These are phyloP conservation scores for Caenorhabditis angaria DNA, from an alignment of 2,888 invertebrate genomes.

Conservation along the genomic window DNA sequence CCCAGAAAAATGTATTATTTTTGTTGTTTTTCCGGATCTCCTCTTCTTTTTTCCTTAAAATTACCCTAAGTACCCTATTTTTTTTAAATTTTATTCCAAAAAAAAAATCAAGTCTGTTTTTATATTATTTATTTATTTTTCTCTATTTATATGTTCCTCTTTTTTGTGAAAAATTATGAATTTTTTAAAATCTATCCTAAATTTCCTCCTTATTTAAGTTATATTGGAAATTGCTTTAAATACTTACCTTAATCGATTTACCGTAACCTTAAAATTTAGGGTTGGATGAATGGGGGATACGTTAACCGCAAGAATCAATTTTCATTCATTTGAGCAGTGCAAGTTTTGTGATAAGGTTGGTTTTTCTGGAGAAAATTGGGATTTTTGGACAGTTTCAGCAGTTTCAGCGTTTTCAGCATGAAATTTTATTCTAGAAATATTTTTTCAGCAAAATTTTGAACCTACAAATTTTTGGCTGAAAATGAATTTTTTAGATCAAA, in stretches of 20 bases:
- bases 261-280: background rate
- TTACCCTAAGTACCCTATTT: background rate
- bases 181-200: too few species aligned
- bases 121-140: conserved; percentile 9
- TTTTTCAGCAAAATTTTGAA: too few species aligned
- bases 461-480: too few species aligned
- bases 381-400: too few species aligned
- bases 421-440: too few species aligned
- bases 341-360: conserved; percentile 1
- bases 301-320: background rate
- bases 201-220: too few species aligned
- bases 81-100: background rate
- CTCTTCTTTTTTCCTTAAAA: background rate
- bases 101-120: background rate
- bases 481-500: too few species aligned
- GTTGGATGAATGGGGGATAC: background rate
- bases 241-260: too few species aligned
- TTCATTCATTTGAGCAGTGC: conserved; percentile 5
- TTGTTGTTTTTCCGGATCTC: background rate
- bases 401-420: too few species aligned
- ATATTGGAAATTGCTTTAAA: too few species aligned
- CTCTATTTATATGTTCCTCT: conserved; percentile 11
- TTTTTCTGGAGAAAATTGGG: too few species aligned
- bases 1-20: background rate
- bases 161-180: background rate